These are phyloP conservation scores for Chorisops tibialis DNA, from an alignment of 2,888 invertebrate genomes.

Conservation along the genomic window DNA sequence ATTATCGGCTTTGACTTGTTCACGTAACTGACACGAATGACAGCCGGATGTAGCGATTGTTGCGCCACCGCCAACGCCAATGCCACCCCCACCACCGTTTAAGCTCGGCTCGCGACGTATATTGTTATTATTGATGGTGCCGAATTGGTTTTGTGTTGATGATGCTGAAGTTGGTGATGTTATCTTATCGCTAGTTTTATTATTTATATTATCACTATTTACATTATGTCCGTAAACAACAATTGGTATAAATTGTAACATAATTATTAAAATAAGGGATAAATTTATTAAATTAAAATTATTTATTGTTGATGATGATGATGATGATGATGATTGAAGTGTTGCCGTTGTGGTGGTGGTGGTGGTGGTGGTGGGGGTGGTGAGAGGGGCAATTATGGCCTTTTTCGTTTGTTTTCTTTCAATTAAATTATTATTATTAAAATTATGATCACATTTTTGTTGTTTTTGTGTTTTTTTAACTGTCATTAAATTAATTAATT, in stretches of 20 bases:
- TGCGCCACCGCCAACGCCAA: neutral
- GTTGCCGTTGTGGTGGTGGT: slow-evolving; percentile 5
- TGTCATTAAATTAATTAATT: slow-evolving; percentile 7
- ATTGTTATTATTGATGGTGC: slow-evolving; percentile 4
- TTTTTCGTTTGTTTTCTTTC: too few species aligned
- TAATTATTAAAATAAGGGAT: slow-evolving; percentile 13
- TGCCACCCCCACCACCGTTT: neutral
- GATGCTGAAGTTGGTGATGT: slow-evolving; percentile 18
- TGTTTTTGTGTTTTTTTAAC: slow-evolving; percentile 19
- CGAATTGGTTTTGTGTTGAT: slow-evolving; percentile 15
- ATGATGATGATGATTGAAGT: slow-evolving; percentile 11
- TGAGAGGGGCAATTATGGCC: too few species aligned
- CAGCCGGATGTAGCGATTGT: slow-evolving; percentile 45
- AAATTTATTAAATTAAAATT: slow-evolving; percentile 4
- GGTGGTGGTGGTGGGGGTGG: too few species aligned
- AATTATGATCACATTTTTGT: slow-evolving; percentile 3
- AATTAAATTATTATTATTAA: neutral
- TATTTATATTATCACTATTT: slow-evolving; percentile 16
- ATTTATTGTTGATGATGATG: neutral
- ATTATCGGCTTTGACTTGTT: slow-evolving; percentile 60
- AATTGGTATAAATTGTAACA: slow-evolving; percentile 7
- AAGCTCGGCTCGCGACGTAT: neutral
- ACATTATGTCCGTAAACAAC: slow-evolving; percentile 15
- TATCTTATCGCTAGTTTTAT: neutral
- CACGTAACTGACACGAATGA: slow-evolving; percentile 57